A percentile compares a stretch with the other conserved stretches of the same genome.
Conservation (phyloP, 37 sponge, comb jelly and placozoan species). For the Lycopodina hypogea region DNA sequence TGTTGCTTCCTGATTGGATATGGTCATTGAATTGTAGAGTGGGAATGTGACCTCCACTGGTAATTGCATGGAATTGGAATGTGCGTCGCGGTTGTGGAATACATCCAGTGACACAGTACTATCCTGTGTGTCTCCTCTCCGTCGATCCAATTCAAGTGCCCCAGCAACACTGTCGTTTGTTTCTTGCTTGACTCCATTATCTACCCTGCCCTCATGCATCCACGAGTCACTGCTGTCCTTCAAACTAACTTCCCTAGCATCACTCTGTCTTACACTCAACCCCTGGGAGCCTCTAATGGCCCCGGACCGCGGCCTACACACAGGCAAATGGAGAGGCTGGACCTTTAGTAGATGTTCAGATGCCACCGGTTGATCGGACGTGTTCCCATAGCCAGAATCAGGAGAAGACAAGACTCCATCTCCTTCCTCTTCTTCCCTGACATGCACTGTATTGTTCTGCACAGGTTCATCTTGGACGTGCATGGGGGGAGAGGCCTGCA, state of each 20-base stretch:
- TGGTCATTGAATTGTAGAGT: neutral
- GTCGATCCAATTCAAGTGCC: neutral
- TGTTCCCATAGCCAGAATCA: conserved; percentile 50
- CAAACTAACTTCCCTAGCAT: neutral
- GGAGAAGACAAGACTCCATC: conserved; percentile 10
- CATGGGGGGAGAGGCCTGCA: conserved; percentile 33
- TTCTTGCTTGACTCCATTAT: too few species aligned
- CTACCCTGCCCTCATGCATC: neutral
- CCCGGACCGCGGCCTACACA: neutral
- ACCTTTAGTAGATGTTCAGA: neutral
- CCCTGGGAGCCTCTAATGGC: neutral
- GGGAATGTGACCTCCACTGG: neutral
- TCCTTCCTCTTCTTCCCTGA: neutral
- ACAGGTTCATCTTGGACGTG: neutral
- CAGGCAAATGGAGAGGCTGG: neutral
- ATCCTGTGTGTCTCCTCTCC: conserved; percentile 10
- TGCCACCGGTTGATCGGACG: conserved; percentile 16
- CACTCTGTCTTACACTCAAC: neutral
- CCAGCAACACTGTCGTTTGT: too few species aligned
- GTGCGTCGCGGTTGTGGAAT: neutral
- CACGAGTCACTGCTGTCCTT: neutral
- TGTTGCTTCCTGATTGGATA: neutral
- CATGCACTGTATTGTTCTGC: neutral
- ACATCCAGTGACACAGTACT: neutral
- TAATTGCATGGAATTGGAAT: neutral